Percentiles rank a stretch among this genome's conserved stretches.
Conservation (phyloP, 2,113 vertebrate genomes). For the Trematomus loennbergii region DNA sequence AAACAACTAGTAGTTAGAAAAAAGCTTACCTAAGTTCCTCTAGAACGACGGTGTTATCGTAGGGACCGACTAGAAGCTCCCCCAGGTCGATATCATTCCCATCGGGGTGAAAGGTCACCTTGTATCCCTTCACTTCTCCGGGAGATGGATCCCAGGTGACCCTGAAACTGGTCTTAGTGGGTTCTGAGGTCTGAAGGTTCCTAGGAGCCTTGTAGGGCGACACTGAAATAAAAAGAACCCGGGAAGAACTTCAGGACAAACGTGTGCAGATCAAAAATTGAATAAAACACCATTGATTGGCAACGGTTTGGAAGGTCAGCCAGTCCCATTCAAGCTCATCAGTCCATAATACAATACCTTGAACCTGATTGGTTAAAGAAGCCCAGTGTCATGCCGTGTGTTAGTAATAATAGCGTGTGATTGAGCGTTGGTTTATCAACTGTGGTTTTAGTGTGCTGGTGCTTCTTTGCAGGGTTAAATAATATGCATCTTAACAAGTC, state of each 20-base stretch:
- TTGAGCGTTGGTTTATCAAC: slow-evolving; percentile 20
- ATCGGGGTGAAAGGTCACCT: slow-evolving; percentile 92
- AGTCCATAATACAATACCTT: slow-evolving; percentile 66
- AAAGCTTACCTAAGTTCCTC: slow-evolving; percentile 93
- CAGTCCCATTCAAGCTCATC: slow-evolving; percentile 46
- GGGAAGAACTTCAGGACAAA: slow-evolving; percentile 49
- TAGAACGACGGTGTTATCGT: slow-evolving; percentile 95
- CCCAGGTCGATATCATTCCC: slow-evolving; percentile 86
- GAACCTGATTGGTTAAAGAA: slow-evolving; percentile 42
- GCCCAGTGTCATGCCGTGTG: slow-evolving; percentile 62
- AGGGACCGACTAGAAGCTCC: slow-evolving; percentile 91
- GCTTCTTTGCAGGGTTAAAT: slow-evolving; percentile 16
- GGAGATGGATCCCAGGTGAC: slow-evolving; percentile 96
- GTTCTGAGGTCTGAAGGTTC: slow-evolving; percentile 96
- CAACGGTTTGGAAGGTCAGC: slow-evolving; percentile 38
- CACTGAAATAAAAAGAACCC: slow-evolving; percentile 80
- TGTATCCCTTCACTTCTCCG: slow-evolving; percentile 92
- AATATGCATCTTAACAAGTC: slow-evolving; percentile 44
- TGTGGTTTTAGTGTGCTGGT: slow-evolving; percentile 43
- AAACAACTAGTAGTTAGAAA: neutral
- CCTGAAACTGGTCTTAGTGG: slow-evolving; percentile 93
- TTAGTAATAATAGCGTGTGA: slow-evolving; percentile 54
- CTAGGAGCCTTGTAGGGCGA: slow-evolving; percentile 93
- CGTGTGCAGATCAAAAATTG: neutral
- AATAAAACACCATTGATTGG: neutral